Percentiles rank a stretch among this genome's conserved stretches.
Conservation (phyloP, 2,888 invertebrate species). For the Microctonus brassicae region DNA sequence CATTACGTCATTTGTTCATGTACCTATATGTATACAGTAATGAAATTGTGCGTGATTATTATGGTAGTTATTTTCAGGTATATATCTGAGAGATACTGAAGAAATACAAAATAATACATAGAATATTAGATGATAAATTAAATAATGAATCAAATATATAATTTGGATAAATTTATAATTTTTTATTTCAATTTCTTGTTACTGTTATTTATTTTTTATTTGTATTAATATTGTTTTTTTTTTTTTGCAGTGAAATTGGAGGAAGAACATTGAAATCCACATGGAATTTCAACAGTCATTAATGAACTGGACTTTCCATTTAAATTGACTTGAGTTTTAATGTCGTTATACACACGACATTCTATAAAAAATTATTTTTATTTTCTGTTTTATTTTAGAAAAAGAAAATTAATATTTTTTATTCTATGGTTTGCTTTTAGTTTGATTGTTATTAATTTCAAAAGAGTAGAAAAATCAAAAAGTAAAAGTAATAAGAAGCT, state of each 20-base stretch:
- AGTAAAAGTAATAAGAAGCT: not conserved
- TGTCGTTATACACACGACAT: conserved; percentile 8
- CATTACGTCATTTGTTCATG: conserved; percentile 25
- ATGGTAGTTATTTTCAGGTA: not conserved
- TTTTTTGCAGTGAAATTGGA: not conserved
- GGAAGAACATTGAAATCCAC: not conserved
- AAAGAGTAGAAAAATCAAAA: too few species aligned
- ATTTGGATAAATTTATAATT: too few species aligned
- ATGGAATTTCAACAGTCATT: not conserved
- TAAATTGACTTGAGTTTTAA: not conserved
- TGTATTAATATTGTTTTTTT: not conserved
- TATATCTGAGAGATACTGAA: not conserved
- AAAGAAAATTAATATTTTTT: not conserved
- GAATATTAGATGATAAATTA: too few species aligned
- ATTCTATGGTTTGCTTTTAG: too few species aligned
- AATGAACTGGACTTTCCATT: not conserved
- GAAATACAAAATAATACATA: conserved; percentile 9
- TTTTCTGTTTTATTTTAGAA: not conserved
- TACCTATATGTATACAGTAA: not conserved
- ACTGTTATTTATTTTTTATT: too few species aligned
- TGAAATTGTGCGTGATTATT: conserved; percentile 7
- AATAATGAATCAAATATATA: too few species aligned
- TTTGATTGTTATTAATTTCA: too few species aligned
- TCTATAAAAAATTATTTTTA: not conserved
- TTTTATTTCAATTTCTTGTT: too few species aligned